These are phyloP conservation scores for Gobionotothen gibberifrons DNA, from an alignment of 2,797 vertebrate species.

Conservation along the genomic window DNA sequence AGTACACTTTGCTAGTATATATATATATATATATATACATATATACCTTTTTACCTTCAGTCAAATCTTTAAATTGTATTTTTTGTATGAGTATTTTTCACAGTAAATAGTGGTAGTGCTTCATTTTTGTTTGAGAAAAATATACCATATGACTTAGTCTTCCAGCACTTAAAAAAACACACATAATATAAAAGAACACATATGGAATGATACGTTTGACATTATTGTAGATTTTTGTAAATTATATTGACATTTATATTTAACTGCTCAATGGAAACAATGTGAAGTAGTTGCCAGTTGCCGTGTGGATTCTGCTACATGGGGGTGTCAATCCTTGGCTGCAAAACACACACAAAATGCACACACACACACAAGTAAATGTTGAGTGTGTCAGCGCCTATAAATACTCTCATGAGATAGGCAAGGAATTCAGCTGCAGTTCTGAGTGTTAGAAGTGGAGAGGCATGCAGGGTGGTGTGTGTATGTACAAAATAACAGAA, in stretches of 20 bases:
- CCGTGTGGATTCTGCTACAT: conserved; percentile 15
- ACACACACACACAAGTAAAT: conserved; percentile 32
- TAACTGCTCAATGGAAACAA: conserved; percentile 57
- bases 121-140: not conserved
- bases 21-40: too few species aligned
- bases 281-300: conserved; percentile 43
- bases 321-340: conserved; percentile 20
- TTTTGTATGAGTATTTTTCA: not conserved
- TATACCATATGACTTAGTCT: not conserved
- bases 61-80: not conserved
- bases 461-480: not conserved
- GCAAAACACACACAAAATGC: conserved; percentile 34
- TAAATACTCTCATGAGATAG: conserved; percentile 76
- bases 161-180: not conserved
- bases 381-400: conserved; percentile 66
- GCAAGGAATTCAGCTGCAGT: conserved; percentile 61
- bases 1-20: not conserved
- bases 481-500: not conserved
- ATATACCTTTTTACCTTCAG: not conserved
- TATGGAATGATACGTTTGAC: not conserved
- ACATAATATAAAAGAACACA: not conserved
- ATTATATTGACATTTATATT: conserved; percentile 1
- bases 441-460: conserved; percentile 15
- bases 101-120: not conserved
- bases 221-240: not conserved